Base-by-base conservation (phyloP, 2,888 invertebrate genomes). In the Cerastis rubricosa region DNA sequence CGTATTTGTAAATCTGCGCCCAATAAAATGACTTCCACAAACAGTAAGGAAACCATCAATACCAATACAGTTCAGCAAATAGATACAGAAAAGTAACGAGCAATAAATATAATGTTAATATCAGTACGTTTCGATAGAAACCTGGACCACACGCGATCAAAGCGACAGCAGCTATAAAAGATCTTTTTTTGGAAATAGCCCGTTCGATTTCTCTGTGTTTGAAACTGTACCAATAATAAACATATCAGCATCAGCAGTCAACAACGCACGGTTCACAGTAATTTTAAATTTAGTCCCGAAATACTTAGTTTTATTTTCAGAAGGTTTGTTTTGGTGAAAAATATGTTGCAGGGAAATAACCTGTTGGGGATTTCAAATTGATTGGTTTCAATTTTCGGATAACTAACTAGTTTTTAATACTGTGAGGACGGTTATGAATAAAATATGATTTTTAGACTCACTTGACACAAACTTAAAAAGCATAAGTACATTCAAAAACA, bases 141-240 rank as follows among this genome's bases (percentile, higher is more conserved):
- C 84, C 83, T 71, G 87, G 95, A 93, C 96, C 96, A 95, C 96
- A 95, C 96, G 93, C 95, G 95, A 94, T 94, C 95, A 94, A 94
- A 95, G 92, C 88, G 81, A 92, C 91, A 90, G 90, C 81, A 86
- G 91, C 94, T 91, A 93, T 94, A 94, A 94, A 95, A 94, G 90
- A 92, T 93, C 90, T 88, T 90, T 93, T 94, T 95, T 94, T 92
- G 93, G 93, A 93, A 94, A 94, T 92, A 94, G 91, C 87, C 83
- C 92, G 89, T 92, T 92, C 91, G 92, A 94, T 94, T 93, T 91
- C 85, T 92, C 85, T 92, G 89, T 93, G 92, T 94, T 94, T 92
- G 91, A 90, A 85, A 90, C 89, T 90, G 92, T 88, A 88, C 91
- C 90, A 92, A 95, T 95, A 95, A 95, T 95, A 95, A 95, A 95